Percentiles rank a stretch among this genome's conserved stretches.
These are phyloP conservation scores for Brachynemurus nebulosus DNA, from an alignment of 2,888 invertebrate genomes.

Conservation along the genomic window DNA sequence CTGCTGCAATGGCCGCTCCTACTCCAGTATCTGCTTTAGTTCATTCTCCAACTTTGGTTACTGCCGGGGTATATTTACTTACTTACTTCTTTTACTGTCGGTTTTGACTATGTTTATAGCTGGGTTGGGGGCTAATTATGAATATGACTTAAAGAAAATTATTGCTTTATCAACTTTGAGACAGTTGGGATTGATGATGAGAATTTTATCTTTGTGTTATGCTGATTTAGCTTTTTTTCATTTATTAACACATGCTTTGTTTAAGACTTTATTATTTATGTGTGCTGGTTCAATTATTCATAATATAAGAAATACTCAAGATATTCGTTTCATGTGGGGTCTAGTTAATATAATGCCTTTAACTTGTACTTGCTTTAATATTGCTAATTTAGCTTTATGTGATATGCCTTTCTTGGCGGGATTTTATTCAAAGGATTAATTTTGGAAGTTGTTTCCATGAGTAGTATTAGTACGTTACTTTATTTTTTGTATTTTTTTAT, in stretches of 20 bases:
- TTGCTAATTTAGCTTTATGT: conserved; percentile 45
- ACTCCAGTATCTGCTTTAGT: conserved; percentile 64
- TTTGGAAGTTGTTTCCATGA: conserved; percentile 40
- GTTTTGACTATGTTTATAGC: conserved; percentile 46
- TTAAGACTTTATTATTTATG: conserved; percentile 62
- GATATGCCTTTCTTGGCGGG: conserved; percentile 49
- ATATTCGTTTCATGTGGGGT: conserved; percentile 48
- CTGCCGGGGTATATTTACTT: conserved; percentile 56
- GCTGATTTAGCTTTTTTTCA: conserved; percentile 52
- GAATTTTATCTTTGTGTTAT: conserved; percentile 41
- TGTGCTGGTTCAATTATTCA: conserved; percentile 58
- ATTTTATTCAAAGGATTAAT: conserved; percentile 52
- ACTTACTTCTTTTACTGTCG: conserved; percentile 43
- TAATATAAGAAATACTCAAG: conserved; percentile 45
- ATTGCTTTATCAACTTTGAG: conserved; percentile 65
- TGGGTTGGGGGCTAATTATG: conserved; percentile 45
- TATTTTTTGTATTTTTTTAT: conserved; percentile 41
- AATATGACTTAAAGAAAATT: conserved; percentile 62
- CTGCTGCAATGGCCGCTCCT: conserved; percentile 62
- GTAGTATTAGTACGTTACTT: conserved; percentile 37
- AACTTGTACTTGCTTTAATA: conserved; percentile 39
- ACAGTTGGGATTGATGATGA: conserved; percentile 60
- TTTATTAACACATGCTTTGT: conserved; percentile 57
- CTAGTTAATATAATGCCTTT: conserved; percentile 36
- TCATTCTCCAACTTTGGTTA: conserved; percentile 67